These are phyloP conservation scores for Conomelus anceps DNA, from an alignment of 2,888 invertebrate species.

Conservation along the genomic window DNA sequence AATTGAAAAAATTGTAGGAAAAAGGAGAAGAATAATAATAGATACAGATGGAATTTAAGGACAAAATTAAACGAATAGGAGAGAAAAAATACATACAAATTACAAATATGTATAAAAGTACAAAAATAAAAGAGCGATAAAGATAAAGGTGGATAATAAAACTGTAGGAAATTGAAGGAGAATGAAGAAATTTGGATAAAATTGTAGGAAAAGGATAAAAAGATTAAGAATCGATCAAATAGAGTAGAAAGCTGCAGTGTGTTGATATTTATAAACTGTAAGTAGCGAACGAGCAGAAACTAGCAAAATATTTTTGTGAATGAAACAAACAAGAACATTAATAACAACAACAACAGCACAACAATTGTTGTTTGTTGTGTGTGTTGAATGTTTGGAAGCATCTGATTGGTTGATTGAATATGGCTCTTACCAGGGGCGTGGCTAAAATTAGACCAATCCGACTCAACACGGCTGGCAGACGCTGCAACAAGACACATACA, in stretches of 20 bases:
- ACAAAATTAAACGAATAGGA: too few relatives aligned
- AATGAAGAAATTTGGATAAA: background rate
- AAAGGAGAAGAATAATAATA: too few relatives aligned
- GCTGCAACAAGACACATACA: constrained; percentile 55
- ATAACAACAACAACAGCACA: constrained; percentile 22
- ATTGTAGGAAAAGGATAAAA: too few relatives aligned
- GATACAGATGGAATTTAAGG: too few relatives aligned
- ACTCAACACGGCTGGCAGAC: constrained; percentile 91
- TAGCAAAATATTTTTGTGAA: constrained; percentile 21
- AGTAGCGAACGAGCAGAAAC: constrained; percentile 21
- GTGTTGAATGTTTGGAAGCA: background rate
- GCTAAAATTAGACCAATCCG: constrained; percentile 94
- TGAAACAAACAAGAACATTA: constrained; percentile 20
- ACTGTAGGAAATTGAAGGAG: background rate
- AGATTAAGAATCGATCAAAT: background rate
- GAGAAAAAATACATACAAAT: background rate
- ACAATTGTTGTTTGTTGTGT: constrained; percentile 15
- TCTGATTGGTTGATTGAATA: background rate
- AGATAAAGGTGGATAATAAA: background rate
- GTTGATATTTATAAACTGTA: background rate
- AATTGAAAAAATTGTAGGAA: too few relatives aligned
- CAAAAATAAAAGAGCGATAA: background rate
- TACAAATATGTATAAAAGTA: background rate
- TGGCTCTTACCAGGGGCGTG: constrained; percentile 83
- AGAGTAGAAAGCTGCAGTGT: background rate